Evolutionary conservation across 2,888 invertebrate species (phyloP).

Genomic region (Xestobium rufovillosum): DNA sequence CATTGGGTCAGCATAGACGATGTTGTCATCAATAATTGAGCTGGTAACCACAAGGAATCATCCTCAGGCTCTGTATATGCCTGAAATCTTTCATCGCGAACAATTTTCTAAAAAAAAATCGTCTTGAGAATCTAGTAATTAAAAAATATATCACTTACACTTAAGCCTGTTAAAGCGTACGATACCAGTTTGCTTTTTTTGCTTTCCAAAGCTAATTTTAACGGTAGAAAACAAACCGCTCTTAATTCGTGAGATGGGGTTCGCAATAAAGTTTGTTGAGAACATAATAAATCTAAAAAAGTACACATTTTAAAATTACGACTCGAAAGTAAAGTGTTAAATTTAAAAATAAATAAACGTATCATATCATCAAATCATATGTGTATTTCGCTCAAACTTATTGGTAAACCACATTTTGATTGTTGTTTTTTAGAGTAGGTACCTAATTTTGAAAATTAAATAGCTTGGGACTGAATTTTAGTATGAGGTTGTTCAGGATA

Average conservation of each 20-base stretch:
- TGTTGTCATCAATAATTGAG: constrained; percentile 81
- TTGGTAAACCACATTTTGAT: too few species aligned
- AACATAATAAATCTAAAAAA: constrained; percentile 65
- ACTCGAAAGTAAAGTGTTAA: neutral
- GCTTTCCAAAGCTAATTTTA: constrained; percentile 82
- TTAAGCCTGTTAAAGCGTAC: constrained; percentile 79
- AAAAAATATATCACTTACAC: constrained; percentile 54
- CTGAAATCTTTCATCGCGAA: constrained; percentile 87
- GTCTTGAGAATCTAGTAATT: neutral
- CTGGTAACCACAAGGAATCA: constrained; percentile 87
- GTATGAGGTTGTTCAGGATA: too few species aligned
- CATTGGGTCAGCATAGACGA: constrained; percentile 69
- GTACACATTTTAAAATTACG: neutral
- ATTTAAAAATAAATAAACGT: neutral
- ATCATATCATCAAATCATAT: too few species aligned
- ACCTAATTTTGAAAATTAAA: too few species aligned
- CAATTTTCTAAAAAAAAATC: constrained; percentile 60
- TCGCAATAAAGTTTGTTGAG: constrained; percentile 65
- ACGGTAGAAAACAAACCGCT: constrained; percentile 73
- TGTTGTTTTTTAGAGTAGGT: too few species aligned
- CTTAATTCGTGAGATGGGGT: constrained; percentile 78
- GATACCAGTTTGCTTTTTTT: constrained; percentile 78
- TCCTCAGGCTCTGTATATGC: constrained; percentile 85
- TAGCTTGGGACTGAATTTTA: too few species aligned
- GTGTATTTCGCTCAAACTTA: neutral